A percentile compares a stretch with the other conserved stretches of the same genome.
Evolutionary conservation across 2,797 vertebrate genomes (phyloP).

Genomic region (Ara ararauna): DNA sequence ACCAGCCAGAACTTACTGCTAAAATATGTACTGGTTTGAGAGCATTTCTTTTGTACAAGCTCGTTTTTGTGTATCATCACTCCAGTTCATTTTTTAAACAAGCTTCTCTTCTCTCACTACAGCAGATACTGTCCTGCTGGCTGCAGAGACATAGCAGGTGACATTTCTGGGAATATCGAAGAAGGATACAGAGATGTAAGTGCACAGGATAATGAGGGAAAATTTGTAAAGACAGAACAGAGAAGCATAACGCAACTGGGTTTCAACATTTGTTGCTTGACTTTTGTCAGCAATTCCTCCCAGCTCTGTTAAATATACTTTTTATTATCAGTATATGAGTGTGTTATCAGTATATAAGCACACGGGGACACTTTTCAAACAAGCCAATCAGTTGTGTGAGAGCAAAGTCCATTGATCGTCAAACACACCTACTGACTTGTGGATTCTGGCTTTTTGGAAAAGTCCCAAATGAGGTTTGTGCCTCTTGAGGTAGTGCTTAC

Average conservation of each 20-base stretch:
- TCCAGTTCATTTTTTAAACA: not conserved
- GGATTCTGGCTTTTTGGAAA: not conserved
- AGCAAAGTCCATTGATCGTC: constrained; percentile 39
- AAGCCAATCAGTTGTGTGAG: constrained; percentile 14
- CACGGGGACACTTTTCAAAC: not conserved
- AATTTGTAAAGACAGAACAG: not conserved
- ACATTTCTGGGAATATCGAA: constrained; percentile 83
- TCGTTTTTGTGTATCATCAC: not conserved
- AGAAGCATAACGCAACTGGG: not conserved
- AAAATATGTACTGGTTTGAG: not conserved
- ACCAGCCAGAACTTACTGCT: not conserved
- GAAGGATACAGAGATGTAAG: constrained; percentile 90
- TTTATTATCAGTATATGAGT: not conserved
- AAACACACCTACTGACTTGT: not conserved
- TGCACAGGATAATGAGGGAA: constrained; percentile 9
- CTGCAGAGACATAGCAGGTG: constrained; percentile 84
- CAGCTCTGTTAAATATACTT: not conserved
- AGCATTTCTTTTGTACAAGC: not conserved
- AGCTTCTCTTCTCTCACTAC: constrained; percentile 40
- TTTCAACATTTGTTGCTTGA: not conserved
- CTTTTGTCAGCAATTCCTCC: not conserved
- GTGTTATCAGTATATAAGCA: constrained; percentile 22
- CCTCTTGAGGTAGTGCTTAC: not conserved
- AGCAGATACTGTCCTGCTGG: constrained; percentile 90
- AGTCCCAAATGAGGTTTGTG: not conserved